Conservation (phyloP, 2,113 vertebrate species). For the Ctenodactylus gundi region DNA sequence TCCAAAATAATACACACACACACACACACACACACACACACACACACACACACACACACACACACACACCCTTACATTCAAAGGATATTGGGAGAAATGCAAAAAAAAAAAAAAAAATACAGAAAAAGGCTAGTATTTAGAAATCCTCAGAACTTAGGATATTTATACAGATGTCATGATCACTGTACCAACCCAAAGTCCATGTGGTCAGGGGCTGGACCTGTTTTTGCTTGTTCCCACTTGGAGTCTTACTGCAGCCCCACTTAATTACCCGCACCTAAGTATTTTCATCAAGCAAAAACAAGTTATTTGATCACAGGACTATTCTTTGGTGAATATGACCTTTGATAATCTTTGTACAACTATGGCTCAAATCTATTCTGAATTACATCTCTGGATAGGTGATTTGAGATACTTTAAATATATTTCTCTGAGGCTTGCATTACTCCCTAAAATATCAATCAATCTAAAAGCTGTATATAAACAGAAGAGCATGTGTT, state of each 20-base stretch:
- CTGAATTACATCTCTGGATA: conserved; percentile 14
- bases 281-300: neutral
- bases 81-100: neutral
- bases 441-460: neutral
- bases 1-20: neutral
- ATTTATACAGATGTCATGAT: neutral
- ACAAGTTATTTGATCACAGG: neutral
- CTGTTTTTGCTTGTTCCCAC: neutral
- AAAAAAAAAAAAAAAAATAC: too few relatives aligned
- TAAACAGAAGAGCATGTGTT: neutral
- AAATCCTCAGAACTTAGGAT: neutral
- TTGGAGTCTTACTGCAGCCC: neutral
- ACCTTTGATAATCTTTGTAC: conserved; percentile 28
- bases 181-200: neutral
- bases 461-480: conserved; percentile 11
- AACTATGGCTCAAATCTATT: neutral
- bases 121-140: neutral
- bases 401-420: neutral
- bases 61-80: neutral
- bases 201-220: neutral
- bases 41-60: neutral
- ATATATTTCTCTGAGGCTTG: neutral
- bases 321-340: neutral
- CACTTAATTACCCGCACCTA: neutral
- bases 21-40: too few relatives aligned